Base-by-base conservation (phyloP, 2,113 vertebrate genomes). In the Pygoscelis antarcticus region DNA sequence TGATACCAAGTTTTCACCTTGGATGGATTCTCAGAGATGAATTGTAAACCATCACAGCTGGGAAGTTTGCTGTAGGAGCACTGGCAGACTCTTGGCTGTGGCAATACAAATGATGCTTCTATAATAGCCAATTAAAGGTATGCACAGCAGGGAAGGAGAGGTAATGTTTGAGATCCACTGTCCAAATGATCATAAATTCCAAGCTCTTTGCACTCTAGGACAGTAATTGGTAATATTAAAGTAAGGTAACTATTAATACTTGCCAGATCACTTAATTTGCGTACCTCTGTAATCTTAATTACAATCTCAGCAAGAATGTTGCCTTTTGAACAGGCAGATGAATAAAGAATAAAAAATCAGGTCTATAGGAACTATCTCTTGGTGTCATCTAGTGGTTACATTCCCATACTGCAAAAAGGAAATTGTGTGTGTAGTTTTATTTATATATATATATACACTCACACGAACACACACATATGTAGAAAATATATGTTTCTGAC, bases 311-410 rank as follows among this genome's bases (percentile, higher is more conserved):
- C 96, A 96, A 97, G 97, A 97, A 95, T 90, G 95, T 97, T 93
- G 96, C 92, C 96, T 97, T 96, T 97, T 86, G 92, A 97, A 92
- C 69, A 95, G 90, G 55, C 93, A 82, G 90, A 78, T 52, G 95
- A 97, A 97, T 96, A 92, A 95, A 92, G 91, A 98, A 97, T 95
- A 97, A 97, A 98, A 98, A 76, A 97, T 97, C 96, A 95, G 88
- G 96, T 96, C 93, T 98, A 98, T 96, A 98, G 98, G 96, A 98
- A 98, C 98, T 99, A 99, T 99, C 98, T 99, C 98, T 98, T 98
- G 98, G 99, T 99, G 99, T 99, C 99, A 99, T 99, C 99, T 99
- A 99, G 99, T 99, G 99, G 99, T 89, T 98, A 93, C 75, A 97
- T 94, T 97, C 97, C 97, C 97, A 97, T 98, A 99, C 98, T 99